Evolutionary conservation across 2,113 vertebrate species (phyloP).

Genomic region (Heterotis niloticus): DNA sequence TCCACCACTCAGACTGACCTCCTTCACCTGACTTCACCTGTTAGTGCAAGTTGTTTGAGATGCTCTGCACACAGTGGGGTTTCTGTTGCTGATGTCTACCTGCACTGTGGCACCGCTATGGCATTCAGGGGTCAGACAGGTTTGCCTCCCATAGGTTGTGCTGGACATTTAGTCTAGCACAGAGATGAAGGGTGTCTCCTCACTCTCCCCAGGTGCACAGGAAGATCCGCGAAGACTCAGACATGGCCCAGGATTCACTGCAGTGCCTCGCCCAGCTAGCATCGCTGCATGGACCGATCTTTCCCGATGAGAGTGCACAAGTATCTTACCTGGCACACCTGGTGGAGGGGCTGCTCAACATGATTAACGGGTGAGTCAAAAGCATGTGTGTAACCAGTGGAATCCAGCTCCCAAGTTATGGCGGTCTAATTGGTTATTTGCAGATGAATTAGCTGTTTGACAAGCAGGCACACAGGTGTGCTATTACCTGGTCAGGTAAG

Average conservation of each 20-base stretch:
- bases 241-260: slow-evolving; percentile 98
- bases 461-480: not conserved
- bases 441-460: not conserved
- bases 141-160: not conserved
- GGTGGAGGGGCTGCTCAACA: slow-evolving; percentile 93
- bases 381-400: no score
- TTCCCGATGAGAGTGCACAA: slow-evolving; percentile 92
- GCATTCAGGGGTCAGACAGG: not conserved
- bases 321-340: slow-evolving; percentile 95
- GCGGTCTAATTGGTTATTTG: not conserved
- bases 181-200: not conserved
- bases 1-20: no score
- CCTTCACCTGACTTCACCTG: no score
- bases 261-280: slow-evolving; percentile 97
- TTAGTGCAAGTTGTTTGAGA: no score
- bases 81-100: no score
- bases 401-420: not conserved
- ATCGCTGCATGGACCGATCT: slow-evolving; percentile 90
- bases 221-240: slow-evolving; percentile 96
- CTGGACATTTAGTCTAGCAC: no score
- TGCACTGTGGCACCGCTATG: no score
- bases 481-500: not conserved
- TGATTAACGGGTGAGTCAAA: slow-evolving; percentile 91
- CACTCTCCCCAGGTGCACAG: slow-evolving; percentile 83
- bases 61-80: no score